These are phyloP conservation scores for Indri indri DNA, from an alignment of 2,113 vertebrate genomes.

Conservation along the genomic window DNA sequence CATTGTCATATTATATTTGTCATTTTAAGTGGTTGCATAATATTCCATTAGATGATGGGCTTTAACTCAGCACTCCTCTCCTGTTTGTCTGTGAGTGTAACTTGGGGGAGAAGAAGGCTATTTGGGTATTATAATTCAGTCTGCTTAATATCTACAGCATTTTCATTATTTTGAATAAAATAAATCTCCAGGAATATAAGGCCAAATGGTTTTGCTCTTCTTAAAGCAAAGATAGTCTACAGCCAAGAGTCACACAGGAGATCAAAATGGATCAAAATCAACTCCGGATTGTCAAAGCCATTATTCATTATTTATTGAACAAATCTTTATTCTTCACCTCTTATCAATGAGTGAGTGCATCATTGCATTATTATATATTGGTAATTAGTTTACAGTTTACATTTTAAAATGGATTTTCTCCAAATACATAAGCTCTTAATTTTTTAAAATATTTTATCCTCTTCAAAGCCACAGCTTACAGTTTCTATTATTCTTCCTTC, in stretches of 20 bases:
- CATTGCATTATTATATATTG: neutral
- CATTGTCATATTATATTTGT: neutral
- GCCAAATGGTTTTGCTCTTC: neutral
- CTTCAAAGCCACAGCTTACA: neutral
- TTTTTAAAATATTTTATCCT: neutral
- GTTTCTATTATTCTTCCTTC: neutral
- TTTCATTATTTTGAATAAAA: neutral
- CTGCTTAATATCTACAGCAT: neutral
- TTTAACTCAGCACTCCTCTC: neutral
- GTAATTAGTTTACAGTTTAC: neutral
- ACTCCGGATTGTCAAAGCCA: neutral
- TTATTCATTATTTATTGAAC: neutral
- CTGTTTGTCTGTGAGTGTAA: neutral
- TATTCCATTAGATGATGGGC: neutral
- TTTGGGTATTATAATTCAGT: neutral
- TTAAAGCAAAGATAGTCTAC: neutral
- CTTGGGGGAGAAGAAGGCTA: fast-evolving
- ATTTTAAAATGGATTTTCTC: neutral
- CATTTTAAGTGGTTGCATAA: neutral
- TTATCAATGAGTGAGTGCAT: neutral
- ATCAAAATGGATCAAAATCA: neutral
- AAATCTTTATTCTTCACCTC: neutral
- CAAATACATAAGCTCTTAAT: neutral
- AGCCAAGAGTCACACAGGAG: neutral
- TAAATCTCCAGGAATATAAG: neutral